Percentiles rank a stretch among this genome's conserved stretches.
phyloP scores from a whole-genome alignment of 1,140 invertebrate genomes.

The Diachasmimorpha longicaudata region DNA sequence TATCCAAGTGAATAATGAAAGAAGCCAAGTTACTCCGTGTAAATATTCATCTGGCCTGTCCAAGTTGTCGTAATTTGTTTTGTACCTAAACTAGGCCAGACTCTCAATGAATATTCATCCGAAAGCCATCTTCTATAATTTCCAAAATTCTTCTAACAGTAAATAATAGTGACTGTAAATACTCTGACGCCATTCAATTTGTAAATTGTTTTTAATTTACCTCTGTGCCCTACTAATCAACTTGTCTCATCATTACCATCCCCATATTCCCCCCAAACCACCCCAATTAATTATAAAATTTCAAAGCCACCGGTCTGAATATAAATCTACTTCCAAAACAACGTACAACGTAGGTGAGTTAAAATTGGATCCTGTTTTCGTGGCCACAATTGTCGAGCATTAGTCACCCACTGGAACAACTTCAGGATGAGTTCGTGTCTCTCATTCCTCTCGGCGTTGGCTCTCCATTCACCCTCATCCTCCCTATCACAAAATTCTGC shows the following conservation, averaged over 20 bases:
- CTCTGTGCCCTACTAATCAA: background rate
- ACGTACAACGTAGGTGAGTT: background rate
- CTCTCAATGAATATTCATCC: background rate
- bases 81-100: background rate
- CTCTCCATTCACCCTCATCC: background rate
- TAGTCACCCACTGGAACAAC: background rate
- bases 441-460: background rate
- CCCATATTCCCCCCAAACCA: background rate
- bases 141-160: no score
- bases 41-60: background rate
- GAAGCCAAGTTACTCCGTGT: background rate
- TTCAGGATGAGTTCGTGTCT: background rate
- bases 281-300: background rate
- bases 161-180: no score
- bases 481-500: background rate
- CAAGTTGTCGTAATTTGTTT: background rate
- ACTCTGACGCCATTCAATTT: no score
- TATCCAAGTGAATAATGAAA: background rate
- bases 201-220: background rate
- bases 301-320: background rate
- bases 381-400: background rate
- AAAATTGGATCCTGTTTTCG: slow-evolving; percentile 7
- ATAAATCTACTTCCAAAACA: background rate
- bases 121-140: background rate
- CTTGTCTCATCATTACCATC: background rate